Evolutionary conservation across 2,888 invertebrate genomes (phyloP).

Genomic region (Villa cingulata): DNA sequence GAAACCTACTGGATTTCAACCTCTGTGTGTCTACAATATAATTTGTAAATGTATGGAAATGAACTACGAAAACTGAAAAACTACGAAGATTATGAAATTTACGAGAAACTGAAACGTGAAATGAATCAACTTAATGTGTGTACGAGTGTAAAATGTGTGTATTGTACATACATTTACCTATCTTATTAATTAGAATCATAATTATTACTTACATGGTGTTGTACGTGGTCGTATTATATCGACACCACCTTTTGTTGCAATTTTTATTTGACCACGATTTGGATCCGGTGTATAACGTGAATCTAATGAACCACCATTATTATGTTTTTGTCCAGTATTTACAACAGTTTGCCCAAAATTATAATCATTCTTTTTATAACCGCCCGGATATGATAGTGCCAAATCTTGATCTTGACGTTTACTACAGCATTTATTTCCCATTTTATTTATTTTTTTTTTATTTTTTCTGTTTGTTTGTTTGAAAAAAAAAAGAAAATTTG

Average conservation of each 20-base stretch:
- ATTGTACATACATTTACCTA: too few species aligned
- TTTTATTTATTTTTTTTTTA: slow-evolving; percentile 29
- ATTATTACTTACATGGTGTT: slow-evolving; percentile 44
- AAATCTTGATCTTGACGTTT: slow-evolving; percentile 61
- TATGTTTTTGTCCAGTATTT: slow-evolving; percentile 34
- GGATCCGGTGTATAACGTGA: slow-evolving; percentile 70
- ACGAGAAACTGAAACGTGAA: too few species aligned
- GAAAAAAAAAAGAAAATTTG: too few species aligned
- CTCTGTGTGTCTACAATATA: too few species aligned
- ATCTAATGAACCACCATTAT: slow-evolving; percentile 37
- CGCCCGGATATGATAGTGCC: slow-evolving; percentile 33
- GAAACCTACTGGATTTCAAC: too few species aligned
- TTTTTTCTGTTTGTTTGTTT: neutral
- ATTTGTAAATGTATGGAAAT: too few species aligned
- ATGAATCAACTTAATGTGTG: too few species aligned
- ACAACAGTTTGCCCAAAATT: slow-evolving; percentile 34
- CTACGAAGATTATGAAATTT: too few species aligned
- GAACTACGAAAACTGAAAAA: too few species aligned
- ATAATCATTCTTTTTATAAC: slow-evolving; percentile 35
- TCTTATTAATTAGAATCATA: too few species aligned
- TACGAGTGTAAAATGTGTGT: too few species aligned
- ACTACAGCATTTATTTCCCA: slow-evolving; percentile 83
- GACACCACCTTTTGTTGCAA: slow-evolving; percentile 47
- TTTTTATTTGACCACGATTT: slow-evolving; percentile 46
- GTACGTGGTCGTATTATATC: slow-evolving; percentile 64